Percentiles rank a stretch among this genome's conserved stretches.
Evolutionary conservation across 2,888 invertebrate genomes (phyloP).

Genomic region (Boloria euphrosyne): DNA sequence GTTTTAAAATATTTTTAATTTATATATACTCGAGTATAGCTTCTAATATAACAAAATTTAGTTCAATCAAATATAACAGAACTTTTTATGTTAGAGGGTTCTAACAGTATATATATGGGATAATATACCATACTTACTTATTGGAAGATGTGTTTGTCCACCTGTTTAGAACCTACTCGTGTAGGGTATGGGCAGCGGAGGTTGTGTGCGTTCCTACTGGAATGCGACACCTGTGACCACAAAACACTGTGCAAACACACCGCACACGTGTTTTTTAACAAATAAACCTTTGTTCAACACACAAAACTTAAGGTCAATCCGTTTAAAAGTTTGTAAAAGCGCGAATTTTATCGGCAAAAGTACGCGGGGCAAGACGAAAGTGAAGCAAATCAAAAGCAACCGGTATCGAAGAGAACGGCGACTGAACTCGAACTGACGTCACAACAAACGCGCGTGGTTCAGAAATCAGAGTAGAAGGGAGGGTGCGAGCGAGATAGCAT

Average conservation of each 20-base stretch:
- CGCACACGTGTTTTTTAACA: constrained; percentile 32
- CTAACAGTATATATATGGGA: not conserved
- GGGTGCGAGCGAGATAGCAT: constrained; percentile 42
- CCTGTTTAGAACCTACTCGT: constrained; percentile 55
- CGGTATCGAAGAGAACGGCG: constrained; percentile 56
- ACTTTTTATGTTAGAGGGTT: too few relatives aligned
- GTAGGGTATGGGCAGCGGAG: constrained; percentile 55
- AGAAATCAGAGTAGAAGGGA: constrained; percentile 30
- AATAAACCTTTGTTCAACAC: constrained; percentile 46
- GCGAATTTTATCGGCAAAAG: constrained; percentile 58
- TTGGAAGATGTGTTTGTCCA: constrained; percentile 56
- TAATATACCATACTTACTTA: constrained; percentile 22
- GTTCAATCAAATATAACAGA: not conserved
- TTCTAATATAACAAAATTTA: not conserved
- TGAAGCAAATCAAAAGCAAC: constrained; percentile 34
- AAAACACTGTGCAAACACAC: constrained; percentile 60
- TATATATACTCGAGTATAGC: too few relatives aligned
- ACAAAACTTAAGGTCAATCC: constrained; percentile 32
- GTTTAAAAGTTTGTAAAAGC: constrained; percentile 38
- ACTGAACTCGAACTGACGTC: constrained; percentile 64
- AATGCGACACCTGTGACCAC: constrained; percentile 78
- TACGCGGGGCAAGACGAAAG: constrained; percentile 59
- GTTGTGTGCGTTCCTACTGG: constrained; percentile 71
- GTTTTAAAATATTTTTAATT: too few relatives aligned
- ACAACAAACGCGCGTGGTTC: constrained; percentile 44